Conservation (phyloP, 2,797 vertebrate genomes). For the Enteromius argenteus region DNA sequence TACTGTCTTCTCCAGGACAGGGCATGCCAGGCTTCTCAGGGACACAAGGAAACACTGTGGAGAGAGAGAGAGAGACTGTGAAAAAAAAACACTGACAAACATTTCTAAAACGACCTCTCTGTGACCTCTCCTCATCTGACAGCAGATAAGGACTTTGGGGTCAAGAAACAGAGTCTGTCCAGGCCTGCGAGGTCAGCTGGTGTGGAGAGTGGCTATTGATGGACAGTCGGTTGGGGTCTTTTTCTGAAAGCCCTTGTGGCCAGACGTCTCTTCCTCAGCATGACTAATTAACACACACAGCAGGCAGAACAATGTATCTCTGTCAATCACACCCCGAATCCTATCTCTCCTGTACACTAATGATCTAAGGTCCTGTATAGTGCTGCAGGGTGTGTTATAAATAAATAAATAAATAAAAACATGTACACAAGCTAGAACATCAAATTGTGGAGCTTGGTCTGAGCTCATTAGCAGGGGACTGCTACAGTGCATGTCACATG, state of each 20-base stretch:
- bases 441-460: neutral
- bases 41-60: conserved; percentile 93
- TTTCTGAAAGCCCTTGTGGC: conserved; percentile 27
- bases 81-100: conserved; percentile 18
- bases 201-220: conserved; percentile 27
- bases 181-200: conserved; percentile 19
- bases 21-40: conserved; percentile 98
- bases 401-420: conserved; percentile 12
- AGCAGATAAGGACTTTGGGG: conserved; percentile 37
- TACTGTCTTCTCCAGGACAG: conserved; percentile 97
- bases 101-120: conserved; percentile 5
- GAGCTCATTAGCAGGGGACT: neutral
- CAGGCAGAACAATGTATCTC: conserved; percentile 20
- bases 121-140: conserved; percentile 37
- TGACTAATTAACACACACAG: conserved; percentile 34
- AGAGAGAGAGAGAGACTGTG: conserved; percentile 34
- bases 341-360: neutral
- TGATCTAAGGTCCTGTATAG: neutral
- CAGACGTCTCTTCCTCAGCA: conserved; percentile 31
- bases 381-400: neutral
- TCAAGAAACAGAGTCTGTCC: conserved; percentile 45
- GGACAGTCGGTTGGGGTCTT: conserved; percentile 9
- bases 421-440: neutral
- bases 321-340: conserved; percentile 35
- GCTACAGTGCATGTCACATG: neutral